These are phyloP conservation scores for Metalampra italica DNA, from an alignment of 2,888 invertebrate genomes.

Conservation along the genomic window DNA sequence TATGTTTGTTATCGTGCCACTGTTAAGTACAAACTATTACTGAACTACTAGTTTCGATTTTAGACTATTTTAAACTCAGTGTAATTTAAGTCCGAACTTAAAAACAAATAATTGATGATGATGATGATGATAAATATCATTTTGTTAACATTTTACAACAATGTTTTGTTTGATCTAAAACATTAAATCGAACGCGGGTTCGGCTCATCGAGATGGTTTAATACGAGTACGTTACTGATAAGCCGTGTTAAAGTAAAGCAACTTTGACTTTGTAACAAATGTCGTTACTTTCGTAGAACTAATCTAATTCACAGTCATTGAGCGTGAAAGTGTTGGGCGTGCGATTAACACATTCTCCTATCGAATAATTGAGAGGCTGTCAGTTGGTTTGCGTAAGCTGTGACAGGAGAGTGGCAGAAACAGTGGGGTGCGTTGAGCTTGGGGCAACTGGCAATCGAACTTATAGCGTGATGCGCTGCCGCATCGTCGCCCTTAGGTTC, in stretches of 20 bases:
- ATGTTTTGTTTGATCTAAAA: constrained; percentile 31
- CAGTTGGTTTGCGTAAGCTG: constrained; percentile 74
- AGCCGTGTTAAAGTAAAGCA: constrained; percentile 78
- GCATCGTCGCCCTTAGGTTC: no score
- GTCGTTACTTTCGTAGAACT: constrained; percentile 69
- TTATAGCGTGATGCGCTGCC: not conserved
- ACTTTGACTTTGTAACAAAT: constrained; percentile 69
- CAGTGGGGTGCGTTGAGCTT: constrained; percentile 47
- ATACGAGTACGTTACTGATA: constrained; percentile 75
- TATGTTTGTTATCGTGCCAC: no score
- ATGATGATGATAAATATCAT: no score
- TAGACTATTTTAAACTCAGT: no score
- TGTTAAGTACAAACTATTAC: no score
- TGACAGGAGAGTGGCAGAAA: constrained; percentile 75
- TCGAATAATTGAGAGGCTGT: constrained; percentile 75
- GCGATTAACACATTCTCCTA: constrained; percentile 77
- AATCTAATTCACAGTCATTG: constrained; percentile 71
- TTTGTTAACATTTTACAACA: no score
- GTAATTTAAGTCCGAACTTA: no score
- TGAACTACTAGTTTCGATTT: no score
- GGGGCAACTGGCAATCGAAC: constrained; percentile 11
- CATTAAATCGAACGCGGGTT: constrained; percentile 36
- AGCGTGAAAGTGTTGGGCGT: constrained; percentile 67
- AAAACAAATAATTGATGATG: no score
- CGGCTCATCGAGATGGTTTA: constrained; percentile 45